These are phyloP conservation scores for Bovichtus diacanthus DNA, from an alignment of 2,797 vertebrate species.

Conservation along the genomic window DNA sequence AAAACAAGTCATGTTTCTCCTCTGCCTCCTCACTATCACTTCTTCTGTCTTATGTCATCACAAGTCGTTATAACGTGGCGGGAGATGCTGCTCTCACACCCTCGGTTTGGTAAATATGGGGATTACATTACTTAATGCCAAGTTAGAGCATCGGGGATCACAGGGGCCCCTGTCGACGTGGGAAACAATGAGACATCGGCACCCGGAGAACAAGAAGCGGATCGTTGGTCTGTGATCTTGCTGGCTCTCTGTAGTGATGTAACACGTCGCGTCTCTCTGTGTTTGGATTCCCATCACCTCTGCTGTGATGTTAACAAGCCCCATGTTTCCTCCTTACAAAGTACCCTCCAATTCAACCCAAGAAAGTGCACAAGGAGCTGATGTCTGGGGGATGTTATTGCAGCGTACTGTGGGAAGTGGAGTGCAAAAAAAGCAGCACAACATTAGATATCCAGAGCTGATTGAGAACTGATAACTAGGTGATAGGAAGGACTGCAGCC, in stretches of 20 bases:
- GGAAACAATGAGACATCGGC: conserved; percentile 21
- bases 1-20: conserved; percentile 55
- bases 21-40: conserved; percentile 30
- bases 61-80: conserved; percentile 1
- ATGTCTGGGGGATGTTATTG: conserved; percentile 1
- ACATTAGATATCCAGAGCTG: conserved; percentile 11
- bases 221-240: not conserved
- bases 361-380: conserved; percentile 1
- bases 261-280: not conserved
- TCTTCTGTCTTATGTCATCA: conserved; percentile 53
- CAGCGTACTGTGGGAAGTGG: conserved; percentile 23
- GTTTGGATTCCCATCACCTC: conserved; percentile 38
- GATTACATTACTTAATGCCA: conserved; percentile 41
- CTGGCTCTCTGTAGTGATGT: not conserved
- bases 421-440: too few relatives aligned
- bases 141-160: conserved; percentile 16
- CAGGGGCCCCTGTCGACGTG: not conserved
- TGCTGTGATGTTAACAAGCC: conserved; percentile 11
- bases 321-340: conserved; percentile 20
- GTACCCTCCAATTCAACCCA: not conserved
- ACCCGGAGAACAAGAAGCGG: conserved; percentile 23
- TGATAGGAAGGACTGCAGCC: not conserved
- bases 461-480: not conserved
- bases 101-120: conserved; percentile 42
- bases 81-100: not conserved